Base-by-base conservation (phyloP, 1,140 invertebrate species). In the Andrena cerasifolii region DNA sequence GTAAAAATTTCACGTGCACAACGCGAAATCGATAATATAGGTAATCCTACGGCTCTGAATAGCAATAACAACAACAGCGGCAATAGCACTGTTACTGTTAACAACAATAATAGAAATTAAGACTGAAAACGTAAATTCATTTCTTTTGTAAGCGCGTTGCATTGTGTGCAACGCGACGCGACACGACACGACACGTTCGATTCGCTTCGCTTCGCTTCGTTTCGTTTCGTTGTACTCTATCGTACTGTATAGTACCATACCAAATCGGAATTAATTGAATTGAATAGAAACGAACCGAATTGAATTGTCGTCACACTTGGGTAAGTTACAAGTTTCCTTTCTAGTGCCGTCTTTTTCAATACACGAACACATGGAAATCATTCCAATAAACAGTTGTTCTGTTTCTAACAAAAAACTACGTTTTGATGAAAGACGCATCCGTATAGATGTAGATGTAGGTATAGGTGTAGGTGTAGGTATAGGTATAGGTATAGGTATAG, bases 1-100 rank as follows among this genome's bases (percentile, higher is more conserved):
- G 96, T 98, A 47, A 98, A 98, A 93, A 98, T 97, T 88, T 98
- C 97, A n/a, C 94, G 96, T 82, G 97, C 97, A 47, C 97, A 98
- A 92, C 94, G 97, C 82, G 97, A 98, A 90, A 98, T 98, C 86
- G 97, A 98, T 91, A 95, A 94, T 86, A 93, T 95, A 56, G 92
- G 93, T 47, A 91, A 91, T 74, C 91, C 93, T 21, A 84, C 92
- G 85, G 88, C 93, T 4, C 90, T 89, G 43, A 93, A 68, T 24
- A 74, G 1, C 45, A 84, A 65, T 36, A 47, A 74, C 24, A 51
- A 66, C 47, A 54, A 53, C 40, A 75, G 40, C 21, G 62, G 53
- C 16, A 58, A 36, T 24, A 65, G 36, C 28, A 54, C 26, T 53
- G 67, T 54, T 28, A 73, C 33, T 28, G 28, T 16, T 3, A 78